Evolutionary conservation across 37 sponge, comb jelly and placozoan species (phyloP), one percentile per base, ranked within the genome.

Genomic region (Oscarella lobularis): DNA sequence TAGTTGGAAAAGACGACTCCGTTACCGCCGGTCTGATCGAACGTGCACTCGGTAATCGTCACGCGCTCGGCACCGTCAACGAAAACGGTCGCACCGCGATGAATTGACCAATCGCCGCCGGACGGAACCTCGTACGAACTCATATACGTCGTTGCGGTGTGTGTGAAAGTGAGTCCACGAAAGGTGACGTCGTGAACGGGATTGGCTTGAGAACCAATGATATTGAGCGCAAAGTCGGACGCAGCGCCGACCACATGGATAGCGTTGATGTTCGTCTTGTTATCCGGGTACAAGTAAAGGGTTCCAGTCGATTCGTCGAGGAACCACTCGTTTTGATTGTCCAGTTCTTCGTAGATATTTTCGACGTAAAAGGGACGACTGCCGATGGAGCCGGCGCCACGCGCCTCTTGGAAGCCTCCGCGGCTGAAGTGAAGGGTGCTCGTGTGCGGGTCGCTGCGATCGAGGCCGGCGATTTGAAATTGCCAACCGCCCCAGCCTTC

Each of bases 281-380:
- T 84, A 20, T 48, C 60, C 4, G 80, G 85, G 39, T 75, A 79
- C n/a, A 84, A 39, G 38, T 84, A 84, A 29, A 84, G 76, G 9
- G 31, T 68, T 37, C 38, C 41, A 3, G 40, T 38, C 4, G 37
- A 41, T 32, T 36, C 70, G 33, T 84, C 65, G 31, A 74, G 77
- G 39, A 80, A 84, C 85, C 85, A 84, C 76, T 84, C 85, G 37
- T 80, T 80, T 29, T 80, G 80, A 3, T 80, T 38, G 67, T 84
- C 85, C 65, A 84, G 32, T 55, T 78, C 80, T 48, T 84, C 85
- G 31, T 74, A 39, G 69, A 84, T 84, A 55, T 84, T 84, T 54
- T 84, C 85, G 14, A 84, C 77, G 55, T 75, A 84, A 75, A 74
- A 84, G 36, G 77, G 76, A 66, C 68, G 67, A 5, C 29, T 20